phyloP scores from a whole-genome alignment of 1,140 invertebrate species.

The Zophobas atratus region DNA sequence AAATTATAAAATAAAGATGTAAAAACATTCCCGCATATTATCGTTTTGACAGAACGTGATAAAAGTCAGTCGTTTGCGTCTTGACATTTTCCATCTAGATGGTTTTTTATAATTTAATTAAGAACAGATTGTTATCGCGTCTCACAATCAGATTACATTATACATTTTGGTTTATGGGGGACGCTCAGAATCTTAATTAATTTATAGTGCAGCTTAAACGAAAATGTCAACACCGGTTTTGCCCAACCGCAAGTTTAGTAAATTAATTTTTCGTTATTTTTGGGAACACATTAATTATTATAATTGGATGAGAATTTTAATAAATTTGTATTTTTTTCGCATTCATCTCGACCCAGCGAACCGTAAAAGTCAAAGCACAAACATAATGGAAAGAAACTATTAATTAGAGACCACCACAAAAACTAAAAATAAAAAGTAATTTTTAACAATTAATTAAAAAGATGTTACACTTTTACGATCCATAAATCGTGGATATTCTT shows the following conservation, averaged over 20 bases:
- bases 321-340: background rate
- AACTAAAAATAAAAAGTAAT: background rate
- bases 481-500: too few species aligned
- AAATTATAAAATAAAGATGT: conserved; percentile 21
- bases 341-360: background rate
- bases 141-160: background rate
- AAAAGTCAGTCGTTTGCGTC: conserved; percentile 18
- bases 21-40: conserved; percentile 26
- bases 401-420: background rate
- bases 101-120: background rate
- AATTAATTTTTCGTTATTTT: background rate
- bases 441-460: too few species aligned
- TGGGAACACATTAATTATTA: background rate
- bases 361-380: background rate
- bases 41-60: conserved; percentile 12
- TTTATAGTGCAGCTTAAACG: background rate
- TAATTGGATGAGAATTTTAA: conserved; percentile 1
- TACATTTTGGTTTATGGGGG: conserved; percentile 4
- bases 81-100: conserved; percentile 23
- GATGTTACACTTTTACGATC: too few species aligned
- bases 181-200: background rate
- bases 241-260: background rate
- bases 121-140: background rate
- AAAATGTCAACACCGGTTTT: conserved; percentile 3
- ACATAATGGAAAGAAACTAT: background rate